Conservation (phyloP, 2,113 vertebrate genomes). For the Corynorhinus townsendii region DNA sequence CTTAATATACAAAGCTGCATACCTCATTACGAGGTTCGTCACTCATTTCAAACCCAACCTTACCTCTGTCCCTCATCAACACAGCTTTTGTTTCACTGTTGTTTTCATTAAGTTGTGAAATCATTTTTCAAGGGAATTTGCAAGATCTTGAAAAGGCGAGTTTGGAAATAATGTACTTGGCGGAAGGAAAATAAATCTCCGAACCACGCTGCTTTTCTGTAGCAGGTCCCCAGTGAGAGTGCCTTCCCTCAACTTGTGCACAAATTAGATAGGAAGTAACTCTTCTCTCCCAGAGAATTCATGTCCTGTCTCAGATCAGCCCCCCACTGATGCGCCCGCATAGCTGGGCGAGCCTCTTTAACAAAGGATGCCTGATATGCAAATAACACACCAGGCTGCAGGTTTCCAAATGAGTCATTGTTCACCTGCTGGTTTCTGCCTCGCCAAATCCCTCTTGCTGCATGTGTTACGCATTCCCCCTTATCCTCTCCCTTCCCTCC, state of each 20-base stretch:
- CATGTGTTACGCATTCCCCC: background rate
- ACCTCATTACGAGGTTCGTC: constrained; percentile 69
- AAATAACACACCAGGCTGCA: constrained; percentile 30
- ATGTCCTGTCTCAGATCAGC: background rate
- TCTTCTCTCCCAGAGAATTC: constrained; percentile 10
- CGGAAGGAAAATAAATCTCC: constrained; percentile 57
- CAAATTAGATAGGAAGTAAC: constrained; percentile 38
- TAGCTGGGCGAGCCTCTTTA: constrained; percentile 14
- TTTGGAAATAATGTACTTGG: constrained; percentile 57
- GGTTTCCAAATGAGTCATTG: constrained; percentile 30
- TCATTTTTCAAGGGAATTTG: constrained; percentile 58
- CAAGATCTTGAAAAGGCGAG: constrained; percentile 49
- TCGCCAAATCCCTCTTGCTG: background rate
- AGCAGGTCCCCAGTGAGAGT: background rate
- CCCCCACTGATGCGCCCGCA: background rate
- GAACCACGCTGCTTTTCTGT: background rate
- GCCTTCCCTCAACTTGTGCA: background rate
- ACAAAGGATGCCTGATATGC: constrained; percentile 36
- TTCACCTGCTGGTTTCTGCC: constrained; percentile 54
- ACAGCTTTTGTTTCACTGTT: constrained; percentile 63
- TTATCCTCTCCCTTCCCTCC: background rate
- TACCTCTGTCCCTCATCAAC: constrained; percentile 52
- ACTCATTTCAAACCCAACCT: constrained; percentile 62
- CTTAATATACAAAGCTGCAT: constrained; percentile 78
- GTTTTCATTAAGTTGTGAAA: constrained; percentile 70